Evolutionary conservation across 2,888 invertebrate genomes (phyloP).

Genomic region (Philaethria dido): DNA sequence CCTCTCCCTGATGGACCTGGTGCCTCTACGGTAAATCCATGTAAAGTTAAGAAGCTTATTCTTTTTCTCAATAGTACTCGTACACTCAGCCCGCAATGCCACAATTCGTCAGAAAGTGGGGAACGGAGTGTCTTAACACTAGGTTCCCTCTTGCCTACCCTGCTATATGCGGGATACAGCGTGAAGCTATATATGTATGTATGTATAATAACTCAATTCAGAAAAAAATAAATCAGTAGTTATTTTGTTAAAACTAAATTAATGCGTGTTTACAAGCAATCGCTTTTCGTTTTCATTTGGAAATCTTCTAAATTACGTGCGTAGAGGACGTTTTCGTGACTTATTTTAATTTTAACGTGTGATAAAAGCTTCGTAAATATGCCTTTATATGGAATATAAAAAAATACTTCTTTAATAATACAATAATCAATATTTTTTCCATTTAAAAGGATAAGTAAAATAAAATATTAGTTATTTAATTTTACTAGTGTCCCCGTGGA

Average conservation of each 20-base stretch:
- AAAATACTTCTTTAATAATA: neutral
- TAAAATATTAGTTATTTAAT: neutral
- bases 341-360: slow-evolving; percentile 3
- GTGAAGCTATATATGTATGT: too few species aligned
- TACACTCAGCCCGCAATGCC: too few species aligned
- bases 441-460: neutral
- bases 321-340: slow-evolving; percentile 23
- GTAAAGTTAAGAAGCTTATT: too few species aligned
- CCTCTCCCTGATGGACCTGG: too few species aligned
- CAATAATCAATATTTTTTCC: neutral
- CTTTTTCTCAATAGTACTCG: too few species aligned
- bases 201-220: slow-evolving; percentile 86
- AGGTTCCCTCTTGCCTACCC: too few species aligned
- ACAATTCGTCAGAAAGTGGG: too few species aligned
- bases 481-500: too few species aligned
- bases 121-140: too few species aligned
- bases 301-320: slow-evolving; percentile 18
- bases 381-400: neutral
- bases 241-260: neutral
- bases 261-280: slow-evolving; percentile 15
- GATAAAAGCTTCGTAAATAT: slow-evolving; percentile 17
- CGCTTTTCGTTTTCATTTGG: slow-evolving; percentile 1
- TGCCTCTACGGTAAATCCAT: too few species aligned
- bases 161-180: too few species aligned
- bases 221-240: neutral